Evolutionary conservation across 2,797 vertebrate genomes (phyloP).

Genomic region (Muscicapa comitata): DNA sequence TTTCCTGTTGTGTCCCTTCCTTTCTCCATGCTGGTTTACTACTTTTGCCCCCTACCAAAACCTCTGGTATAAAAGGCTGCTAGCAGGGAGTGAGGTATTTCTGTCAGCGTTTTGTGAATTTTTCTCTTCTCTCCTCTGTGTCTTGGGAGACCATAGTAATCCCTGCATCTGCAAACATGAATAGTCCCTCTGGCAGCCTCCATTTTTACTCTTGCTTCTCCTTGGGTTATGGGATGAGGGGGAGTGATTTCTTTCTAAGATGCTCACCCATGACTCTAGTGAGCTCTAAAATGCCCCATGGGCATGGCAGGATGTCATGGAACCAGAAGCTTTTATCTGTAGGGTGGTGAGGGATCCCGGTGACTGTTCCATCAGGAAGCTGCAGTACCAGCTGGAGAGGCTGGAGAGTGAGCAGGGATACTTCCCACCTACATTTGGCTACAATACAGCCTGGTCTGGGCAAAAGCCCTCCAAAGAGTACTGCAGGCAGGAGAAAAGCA

Average conservation of each 20-base stretch:
- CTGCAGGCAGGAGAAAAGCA: not conserved
- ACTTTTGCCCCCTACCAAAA: not conserved
- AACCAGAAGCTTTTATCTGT: not conserved
- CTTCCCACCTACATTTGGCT: not conserved
- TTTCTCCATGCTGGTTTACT: not conserved
- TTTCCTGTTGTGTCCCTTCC: not conserved
- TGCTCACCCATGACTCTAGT: rapidly evolving
- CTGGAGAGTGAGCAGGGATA: not conserved
- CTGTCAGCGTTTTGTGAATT: not conserved
- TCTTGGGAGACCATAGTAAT: not conserved
- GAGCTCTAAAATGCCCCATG: not conserved
- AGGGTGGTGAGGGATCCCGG: not conserved
- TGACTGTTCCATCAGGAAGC: not conserved
- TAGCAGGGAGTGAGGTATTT: not conserved
- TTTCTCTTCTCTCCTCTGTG: not conserved
- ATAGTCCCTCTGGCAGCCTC: not conserved
- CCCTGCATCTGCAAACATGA: not conserved
- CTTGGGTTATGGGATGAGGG: not conserved
- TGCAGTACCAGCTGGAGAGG: not conserved
- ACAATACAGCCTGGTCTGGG: not conserved
- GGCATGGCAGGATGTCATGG: not conserved
- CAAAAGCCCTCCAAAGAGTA: not conserved
- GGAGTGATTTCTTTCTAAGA: not conserved
- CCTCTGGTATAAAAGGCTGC: not conserved
- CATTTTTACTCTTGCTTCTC: not conserved